Base-by-base conservation (phyloP, 2,113 vertebrate species). In the Calidris pugnax region DNA sequence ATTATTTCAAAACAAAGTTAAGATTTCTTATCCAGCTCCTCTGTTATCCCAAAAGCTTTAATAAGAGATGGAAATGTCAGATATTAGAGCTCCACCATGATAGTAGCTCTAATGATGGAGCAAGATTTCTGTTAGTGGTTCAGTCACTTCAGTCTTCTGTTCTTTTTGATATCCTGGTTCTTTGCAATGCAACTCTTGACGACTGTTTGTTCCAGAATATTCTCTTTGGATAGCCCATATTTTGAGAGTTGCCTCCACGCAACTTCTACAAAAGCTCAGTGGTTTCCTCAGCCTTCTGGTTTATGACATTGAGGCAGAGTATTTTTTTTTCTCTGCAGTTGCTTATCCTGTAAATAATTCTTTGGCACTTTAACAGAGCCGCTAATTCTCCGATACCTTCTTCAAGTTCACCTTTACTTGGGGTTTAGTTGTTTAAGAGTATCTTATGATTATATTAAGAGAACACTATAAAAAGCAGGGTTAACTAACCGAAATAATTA, bases 81-180 rank as follows among this genome's bases (percentile, higher is more conserved):
- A 23, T 33, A 77, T 35, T 55, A 78, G 27, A 86, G 63, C 90
- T 92, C 94, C 45, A 92, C 27, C 48, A 15, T 3, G 78, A 73
- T 1, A 92, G 39, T 12, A 67, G 64, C 35, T 88, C n/a, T 75
- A 92, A 59, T 0, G 1, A 57, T 76, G 72, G 82, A 95, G 60
- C 39, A 80, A 88, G 56, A 87, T 39, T 89, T 94, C 56, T 75
- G 50, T 87, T 48, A 86, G 83, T 9, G 74, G 68, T 77, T 90
- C 88, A 90, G 79, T 67, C 72, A 96, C 68, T 94, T 5, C 35
- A 82, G 73, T 96, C 92, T 95, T 97, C 88, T 87, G 72, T 85
- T 64, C 60, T 85, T 94, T 95, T 59, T 91, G 80, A 78, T 60
- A 90, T 68, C 24, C 53, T 81, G 79, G 64, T 84, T 92, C 88